A percentile compares a stretch with the other conserved stretches of the same genome.
Evolutionary conservation across 2,113 vertebrate species (phyloP).

Genomic region (Aegypius monachus): DNA sequence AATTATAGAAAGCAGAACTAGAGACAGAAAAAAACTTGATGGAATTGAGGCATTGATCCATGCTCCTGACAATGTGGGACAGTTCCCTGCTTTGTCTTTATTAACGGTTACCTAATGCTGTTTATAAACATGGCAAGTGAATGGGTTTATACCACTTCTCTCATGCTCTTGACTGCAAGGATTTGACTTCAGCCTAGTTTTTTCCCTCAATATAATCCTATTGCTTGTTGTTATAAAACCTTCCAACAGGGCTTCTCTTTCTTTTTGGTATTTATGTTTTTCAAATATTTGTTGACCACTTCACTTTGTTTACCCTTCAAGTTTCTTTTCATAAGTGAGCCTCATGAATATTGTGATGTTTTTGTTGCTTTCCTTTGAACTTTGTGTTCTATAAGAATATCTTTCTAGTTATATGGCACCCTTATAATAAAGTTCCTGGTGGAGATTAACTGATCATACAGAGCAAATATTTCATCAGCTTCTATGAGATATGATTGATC

Average conservation of each 20-base stretch:
- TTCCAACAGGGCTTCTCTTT: neutral
- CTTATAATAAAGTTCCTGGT: neutral
- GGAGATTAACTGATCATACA: neutral
- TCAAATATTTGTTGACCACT: constrained; percentile 31
- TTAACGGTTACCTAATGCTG: neutral
- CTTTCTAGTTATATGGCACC: neutral
- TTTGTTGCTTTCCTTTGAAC: neutral
- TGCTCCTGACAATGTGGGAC: neutral
- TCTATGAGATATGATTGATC: neutral
- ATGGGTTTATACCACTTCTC: neutral
- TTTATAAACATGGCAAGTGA: neutral
- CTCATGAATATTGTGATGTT: neutral
- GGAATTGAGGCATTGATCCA: neutral
- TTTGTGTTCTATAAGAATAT: neutral
- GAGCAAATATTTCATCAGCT: neutral
- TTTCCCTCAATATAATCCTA: neutral
- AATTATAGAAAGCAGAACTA: neutral
- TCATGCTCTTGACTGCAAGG: neutral
- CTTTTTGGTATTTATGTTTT: neutral
- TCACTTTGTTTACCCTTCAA: neutral
- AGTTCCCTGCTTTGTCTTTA: neutral
- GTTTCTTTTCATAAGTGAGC: neutral
- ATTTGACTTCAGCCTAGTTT: neutral
- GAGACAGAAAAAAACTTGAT: neutral
- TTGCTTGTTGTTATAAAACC: neutral